Evolutionary conservation across 2,888 invertebrate genomes (phyloP), one percentile per base, ranked within the genome.

Genomic region (Notodonta dromedarius): DNA sequence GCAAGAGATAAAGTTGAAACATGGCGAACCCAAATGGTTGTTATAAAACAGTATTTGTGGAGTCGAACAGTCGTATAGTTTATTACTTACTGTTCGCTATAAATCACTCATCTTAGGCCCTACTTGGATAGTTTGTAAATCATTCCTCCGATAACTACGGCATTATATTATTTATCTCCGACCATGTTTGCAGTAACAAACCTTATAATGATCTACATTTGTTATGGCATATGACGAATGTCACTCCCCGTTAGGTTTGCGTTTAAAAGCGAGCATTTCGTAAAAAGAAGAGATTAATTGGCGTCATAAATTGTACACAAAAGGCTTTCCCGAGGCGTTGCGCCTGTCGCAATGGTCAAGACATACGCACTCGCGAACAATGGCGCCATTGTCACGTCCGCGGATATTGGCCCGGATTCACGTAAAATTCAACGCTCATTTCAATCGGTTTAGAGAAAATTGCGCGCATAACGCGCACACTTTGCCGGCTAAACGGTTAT

Each of bases 331-430:
- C 60, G 58, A 65, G 53, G 60, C 59, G 52, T 58, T 32, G 57
- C 55, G 59, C 13, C 63, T 65, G 64, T 67, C 58, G 65, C 67
- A 71, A 69, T 68, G 63, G 65, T 66, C 67, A 65, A 60, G 60
- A 53, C 59, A 64, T 60, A 67, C 65, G 59, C 64, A 70, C 63
- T 57, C 66, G 71, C 76, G 76, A 78, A 90, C 88, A 89, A 90
- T 88, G 74, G 80, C 60, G 61, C 79, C 77, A 88, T 88, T 89
- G 89, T 88, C 84, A 84, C 79, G 82, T 87, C 79, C 82, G 70
- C 80, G 79, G 83, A 86, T 86, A 81, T 79, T 70, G 74, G 69
- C 62, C 62, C 73, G 71, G 74, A 80, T 79, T 76, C 76, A 76
- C 76, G 56, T 76, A 73, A 79, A 77, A 57, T 73, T 66, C 62